These are phyloP conservation scores for Pantherophis guttatus DNA, from an alignment of 2,113 vertebrate genomes.

Conservation along the genomic window DNA sequence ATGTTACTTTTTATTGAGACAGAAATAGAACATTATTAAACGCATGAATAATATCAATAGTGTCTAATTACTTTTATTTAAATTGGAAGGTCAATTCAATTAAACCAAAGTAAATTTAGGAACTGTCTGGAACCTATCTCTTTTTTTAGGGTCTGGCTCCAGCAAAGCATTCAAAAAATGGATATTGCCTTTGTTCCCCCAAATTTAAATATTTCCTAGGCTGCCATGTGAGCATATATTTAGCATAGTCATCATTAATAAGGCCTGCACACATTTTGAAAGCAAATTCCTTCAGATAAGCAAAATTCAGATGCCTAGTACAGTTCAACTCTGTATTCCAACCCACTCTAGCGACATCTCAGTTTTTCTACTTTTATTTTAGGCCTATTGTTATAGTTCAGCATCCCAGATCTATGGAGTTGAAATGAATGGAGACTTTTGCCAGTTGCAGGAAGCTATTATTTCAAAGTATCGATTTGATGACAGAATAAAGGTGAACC, in stretches of 20 bases:
- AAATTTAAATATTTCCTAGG: neutral
- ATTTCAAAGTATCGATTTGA: slow-evolving; percentile 81
- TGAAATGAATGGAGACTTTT: slow-evolving; percentile 88
- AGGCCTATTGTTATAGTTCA: slow-evolving; percentile 90
- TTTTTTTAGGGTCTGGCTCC: neutral
- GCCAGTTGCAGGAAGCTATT: slow-evolving; percentile 80
- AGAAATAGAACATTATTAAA: neutral
- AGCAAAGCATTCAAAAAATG: neutral
- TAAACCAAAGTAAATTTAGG: neutral
- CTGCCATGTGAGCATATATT: neutral
- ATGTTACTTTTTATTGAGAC: neutral
- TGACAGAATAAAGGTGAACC: slow-evolving; percentile 82
- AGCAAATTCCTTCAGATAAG: neutral
- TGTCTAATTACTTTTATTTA: neutral
- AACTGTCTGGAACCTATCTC: neutral
- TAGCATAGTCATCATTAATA: neutral
- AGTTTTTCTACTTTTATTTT: slow-evolving; percentile 55
- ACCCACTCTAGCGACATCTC: slow-evolving; percentile 30
- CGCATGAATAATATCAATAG: neutral
- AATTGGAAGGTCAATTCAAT: neutral
- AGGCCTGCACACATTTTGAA: neutral
- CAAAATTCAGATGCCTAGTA: neutral
- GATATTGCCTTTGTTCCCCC: neutral
- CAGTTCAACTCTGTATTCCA: neutral
- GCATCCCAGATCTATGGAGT: slow-evolving; percentile 80